These are phyloP conservation scores for Meriones psammophilus DNA, from an alignment of 2,797 vertebrate species.

Conservation along the genomic window DNA sequence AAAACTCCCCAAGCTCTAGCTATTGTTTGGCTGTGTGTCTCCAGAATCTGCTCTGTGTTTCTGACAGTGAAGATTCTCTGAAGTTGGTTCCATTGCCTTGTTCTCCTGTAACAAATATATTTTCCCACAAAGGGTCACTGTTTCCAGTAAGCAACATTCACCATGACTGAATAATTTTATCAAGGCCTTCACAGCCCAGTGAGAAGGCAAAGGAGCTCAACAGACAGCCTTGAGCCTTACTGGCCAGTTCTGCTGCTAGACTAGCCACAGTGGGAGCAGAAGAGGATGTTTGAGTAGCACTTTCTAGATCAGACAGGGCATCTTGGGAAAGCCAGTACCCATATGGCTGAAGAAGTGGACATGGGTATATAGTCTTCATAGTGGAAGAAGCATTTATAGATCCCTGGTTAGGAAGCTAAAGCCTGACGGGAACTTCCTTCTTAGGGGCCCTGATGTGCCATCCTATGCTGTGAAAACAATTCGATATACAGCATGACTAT, in stretches of 20 bases:
- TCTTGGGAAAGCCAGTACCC: neutral
- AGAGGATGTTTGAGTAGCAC: fast-evolving
- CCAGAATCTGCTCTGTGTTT: neutral
- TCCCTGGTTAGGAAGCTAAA: neutral
- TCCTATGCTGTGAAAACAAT: neutral
- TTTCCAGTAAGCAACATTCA: neutral
- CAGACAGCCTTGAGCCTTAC: fast-evolving
- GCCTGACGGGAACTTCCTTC: no score
- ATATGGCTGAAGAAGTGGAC: neutral
- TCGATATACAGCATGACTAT: neutral
- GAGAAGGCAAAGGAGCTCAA: neutral
- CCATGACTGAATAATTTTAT: neutral
- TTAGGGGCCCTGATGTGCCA: neutral
- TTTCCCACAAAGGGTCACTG: neutral
- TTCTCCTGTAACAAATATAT: neutral
- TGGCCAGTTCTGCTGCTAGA: neutral
- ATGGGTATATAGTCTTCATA: fast-evolving
- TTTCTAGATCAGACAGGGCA: neutral
- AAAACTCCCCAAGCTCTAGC: no score
- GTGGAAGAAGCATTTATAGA: neutral
- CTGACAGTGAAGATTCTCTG: neutral
- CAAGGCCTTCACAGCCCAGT: neutral
- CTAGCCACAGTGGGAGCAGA: fast-evolving
- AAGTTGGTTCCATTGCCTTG: neutral
- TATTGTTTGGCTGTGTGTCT: no score